A percentile compares a stretch with the other conserved stretches of the same genome.
Evolutionary conservation across 2,113 vertebrate species (phyloP).

Genomic region (Muscicapa adusta): DNA sequence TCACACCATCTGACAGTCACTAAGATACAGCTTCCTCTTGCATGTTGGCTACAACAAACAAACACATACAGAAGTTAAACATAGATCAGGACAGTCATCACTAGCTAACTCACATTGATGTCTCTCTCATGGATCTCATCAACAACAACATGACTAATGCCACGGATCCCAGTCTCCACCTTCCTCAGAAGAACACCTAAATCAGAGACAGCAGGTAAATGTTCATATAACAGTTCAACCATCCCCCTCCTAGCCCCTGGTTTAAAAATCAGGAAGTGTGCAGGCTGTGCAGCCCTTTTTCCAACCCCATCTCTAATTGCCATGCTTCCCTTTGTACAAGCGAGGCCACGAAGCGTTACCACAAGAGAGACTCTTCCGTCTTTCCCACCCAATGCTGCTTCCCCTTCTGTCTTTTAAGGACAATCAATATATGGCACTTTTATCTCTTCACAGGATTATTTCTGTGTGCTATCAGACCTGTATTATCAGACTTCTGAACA

Average conservation of each 20-base stretch:
- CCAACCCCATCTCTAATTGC: neutral
- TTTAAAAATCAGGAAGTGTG: neutral
- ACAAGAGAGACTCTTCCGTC: neutral
- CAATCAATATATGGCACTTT: neutral
- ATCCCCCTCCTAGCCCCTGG: neutral
- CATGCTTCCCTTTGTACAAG: neutral
- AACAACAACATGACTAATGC: constrained; percentile 97
- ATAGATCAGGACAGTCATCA: neutral
- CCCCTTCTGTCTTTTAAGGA: neutral
- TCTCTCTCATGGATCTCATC: constrained; percentile 98
- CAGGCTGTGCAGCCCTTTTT: neutral
- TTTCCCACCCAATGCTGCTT: neutral
- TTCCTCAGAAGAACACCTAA: constrained; percentile 92
- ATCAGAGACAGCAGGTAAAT: neutral
- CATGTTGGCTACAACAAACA: neutral
- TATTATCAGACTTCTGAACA: neutral
- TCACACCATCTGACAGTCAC: neutral
- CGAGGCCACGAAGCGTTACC: neutral
- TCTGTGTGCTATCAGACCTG: neutral
- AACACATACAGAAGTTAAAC: neutral
- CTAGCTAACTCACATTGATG: constrained; percentile 86
- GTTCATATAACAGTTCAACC: neutral
- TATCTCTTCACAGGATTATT: neutral
- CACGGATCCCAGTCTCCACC: constrained; percentile 91
- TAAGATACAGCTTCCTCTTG: neutral